Evolutionary conservation across 2,113 vertebrate species (phyloP).

Genomic region (Genyomyrus donnyi): DNA sequence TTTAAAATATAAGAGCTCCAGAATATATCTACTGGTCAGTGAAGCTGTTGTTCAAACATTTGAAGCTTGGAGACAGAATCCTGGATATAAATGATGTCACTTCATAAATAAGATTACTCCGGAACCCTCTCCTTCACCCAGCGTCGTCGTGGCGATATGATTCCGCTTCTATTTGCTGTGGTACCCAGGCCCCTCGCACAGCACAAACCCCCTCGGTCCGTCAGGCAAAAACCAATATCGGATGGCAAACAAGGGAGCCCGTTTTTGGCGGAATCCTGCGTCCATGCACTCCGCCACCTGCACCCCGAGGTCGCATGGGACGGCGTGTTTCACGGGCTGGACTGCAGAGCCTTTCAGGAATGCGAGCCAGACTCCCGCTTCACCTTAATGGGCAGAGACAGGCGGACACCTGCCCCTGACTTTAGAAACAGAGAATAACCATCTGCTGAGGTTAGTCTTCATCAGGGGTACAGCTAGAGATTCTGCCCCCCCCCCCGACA

Average conservation of each 20-base stretch:
- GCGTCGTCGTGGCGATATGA: background rate
- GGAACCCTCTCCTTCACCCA: too few relatives aligned
- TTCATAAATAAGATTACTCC: background rate
- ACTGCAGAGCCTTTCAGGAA: background rate
- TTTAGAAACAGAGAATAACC: background rate
- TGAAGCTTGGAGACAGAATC: background rate
- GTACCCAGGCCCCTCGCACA: background rate
- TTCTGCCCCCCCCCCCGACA: background rate
- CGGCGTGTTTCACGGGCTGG: background rate
- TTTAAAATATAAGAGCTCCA: background rate
- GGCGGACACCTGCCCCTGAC: background rate
- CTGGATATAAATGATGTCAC: background rate
- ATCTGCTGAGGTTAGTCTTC: background rate
- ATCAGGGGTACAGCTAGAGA: background rate
- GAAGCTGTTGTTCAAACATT: background rate
- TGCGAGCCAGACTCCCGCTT: background rate
- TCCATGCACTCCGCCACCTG: background rate
- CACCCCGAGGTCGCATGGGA: background rate
- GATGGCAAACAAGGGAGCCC: conserved; percentile 22
- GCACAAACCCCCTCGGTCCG: background rate
- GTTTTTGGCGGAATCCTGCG: background rate
- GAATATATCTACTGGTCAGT: background rate
- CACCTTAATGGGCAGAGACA: background rate
- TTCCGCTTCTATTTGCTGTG: background rate
- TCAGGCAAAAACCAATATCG: background rate